These are phyloP conservation scores for Leptinotarsa texana DNA, from an alignment of 1,140 invertebrate species.

Conservation along the genomic window DNA sequence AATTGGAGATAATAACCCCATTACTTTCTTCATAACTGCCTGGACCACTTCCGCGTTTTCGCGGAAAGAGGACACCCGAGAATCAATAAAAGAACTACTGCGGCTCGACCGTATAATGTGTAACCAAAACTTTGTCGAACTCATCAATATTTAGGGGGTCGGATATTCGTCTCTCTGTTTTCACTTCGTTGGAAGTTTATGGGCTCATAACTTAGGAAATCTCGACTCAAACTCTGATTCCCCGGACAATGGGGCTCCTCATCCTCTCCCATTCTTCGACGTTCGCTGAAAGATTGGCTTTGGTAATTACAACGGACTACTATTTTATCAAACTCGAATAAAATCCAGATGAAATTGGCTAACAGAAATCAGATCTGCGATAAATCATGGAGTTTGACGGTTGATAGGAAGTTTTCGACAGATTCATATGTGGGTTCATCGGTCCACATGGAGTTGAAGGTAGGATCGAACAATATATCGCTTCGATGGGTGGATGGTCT, in stretches of 20 bases:
- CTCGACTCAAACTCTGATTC: slow-evolving; percentile 39
- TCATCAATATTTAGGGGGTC: slow-evolving; percentile 39
- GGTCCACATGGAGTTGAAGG: too few species aligned
- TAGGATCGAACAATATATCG: too few species aligned
- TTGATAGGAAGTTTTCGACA: background rate
- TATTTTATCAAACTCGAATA: slow-evolving; percentile 30
- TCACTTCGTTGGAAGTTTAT: slow-evolving; percentile 36
- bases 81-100: slow-evolving; percentile 19
- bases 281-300: slow-evolving; percentile 35
- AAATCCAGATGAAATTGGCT: slow-evolving; percentile 20
- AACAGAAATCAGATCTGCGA: slow-evolving; percentile 24
- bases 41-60: background rate
- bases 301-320: slow-evolving; percentile 35
- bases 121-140: slow-evolving; percentile 25
- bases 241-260: slow-evolving; percentile 37
- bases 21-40: background rate
- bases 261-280: slow-evolving; percentile 24
- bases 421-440: too few species aligned
- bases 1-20: background rate
- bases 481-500: too few species aligned
- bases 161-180: slow-evolving; percentile 40
- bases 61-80: background rate
- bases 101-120: slow-evolving; percentile 15
- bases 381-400: slow-evolving; percentile 19
- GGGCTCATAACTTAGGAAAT: slow-evolving; percentile 40